These are phyloP conservation scores for Lepus timidus DNA, from an alignment of 2,113 vertebrate genomes.

Conservation along the genomic window DNA sequence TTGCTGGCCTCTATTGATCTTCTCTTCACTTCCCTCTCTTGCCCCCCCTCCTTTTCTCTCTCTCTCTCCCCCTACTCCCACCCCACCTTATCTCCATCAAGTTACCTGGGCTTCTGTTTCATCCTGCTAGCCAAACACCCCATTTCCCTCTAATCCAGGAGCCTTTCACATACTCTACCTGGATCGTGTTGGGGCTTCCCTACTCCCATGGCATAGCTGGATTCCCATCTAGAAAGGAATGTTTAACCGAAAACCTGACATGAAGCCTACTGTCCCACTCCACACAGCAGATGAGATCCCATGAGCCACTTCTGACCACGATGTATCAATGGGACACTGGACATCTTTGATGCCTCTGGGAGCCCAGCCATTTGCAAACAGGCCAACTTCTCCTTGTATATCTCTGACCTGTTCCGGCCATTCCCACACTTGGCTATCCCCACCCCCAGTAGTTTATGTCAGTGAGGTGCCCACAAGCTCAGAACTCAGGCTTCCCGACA, in stretches of 20 bases:
- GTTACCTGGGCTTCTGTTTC: neutral
- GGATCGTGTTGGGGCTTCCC: neutral
- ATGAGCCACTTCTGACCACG: neutral
- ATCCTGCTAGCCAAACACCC: neutral
- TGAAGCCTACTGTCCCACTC: neutral
- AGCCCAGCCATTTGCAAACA: neutral
- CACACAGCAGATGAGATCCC: neutral
- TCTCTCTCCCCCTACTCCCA: neutral
- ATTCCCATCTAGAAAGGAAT: neutral
- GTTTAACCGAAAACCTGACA: neutral
- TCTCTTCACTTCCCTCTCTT: neutral
- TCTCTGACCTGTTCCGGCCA: neutral
- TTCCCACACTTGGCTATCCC: no score
- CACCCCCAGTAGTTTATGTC: fast-evolving
- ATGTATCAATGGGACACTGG: no score
- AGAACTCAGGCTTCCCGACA: neutral
- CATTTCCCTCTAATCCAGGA: neutral
- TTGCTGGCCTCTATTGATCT: neutral
- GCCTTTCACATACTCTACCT: neutral
- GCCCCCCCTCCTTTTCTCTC: neutral
- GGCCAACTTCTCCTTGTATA: neutral
- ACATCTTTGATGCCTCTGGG: no score
- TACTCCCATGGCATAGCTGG: neutral
- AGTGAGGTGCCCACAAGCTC: neutral
- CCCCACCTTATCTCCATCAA: neutral